Conservation (phyloP, 2,888 invertebrate species). For the Mythimna pallens region DNA sequence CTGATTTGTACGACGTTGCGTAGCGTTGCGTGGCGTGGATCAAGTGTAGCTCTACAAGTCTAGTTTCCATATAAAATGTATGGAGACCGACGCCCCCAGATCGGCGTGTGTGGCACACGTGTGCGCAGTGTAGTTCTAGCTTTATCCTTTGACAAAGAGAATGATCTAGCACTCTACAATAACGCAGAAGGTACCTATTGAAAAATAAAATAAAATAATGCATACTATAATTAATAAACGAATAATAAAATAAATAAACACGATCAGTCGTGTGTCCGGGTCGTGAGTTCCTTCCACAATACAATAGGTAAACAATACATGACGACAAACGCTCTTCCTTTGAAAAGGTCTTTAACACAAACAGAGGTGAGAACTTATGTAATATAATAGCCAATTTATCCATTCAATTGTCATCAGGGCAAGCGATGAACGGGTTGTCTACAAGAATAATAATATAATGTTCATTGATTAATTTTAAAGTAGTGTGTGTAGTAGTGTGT, state of each 20-base stretch:
- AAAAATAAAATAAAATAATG: constrained; percentile 12
- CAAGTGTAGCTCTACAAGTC: no score
- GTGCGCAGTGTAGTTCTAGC: no score
- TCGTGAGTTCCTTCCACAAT: constrained; percentile 45
- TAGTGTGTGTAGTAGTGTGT: no score
- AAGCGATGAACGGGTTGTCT: no score
- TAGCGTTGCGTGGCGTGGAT: no score
- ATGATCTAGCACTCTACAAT: no score
- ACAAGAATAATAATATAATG: neutral
- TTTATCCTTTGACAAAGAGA: no score
- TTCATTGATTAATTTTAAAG: neutral
- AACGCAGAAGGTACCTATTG: neutral
- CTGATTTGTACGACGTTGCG: no score
- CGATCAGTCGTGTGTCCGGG: constrained; percentile 42
- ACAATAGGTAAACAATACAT: constrained; percentile 36
- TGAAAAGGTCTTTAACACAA: constrained; percentile 17
- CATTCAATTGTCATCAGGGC: constrained; percentile 1
- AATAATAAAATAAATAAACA: constrained; percentile 20
- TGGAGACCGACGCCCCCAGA: no score
- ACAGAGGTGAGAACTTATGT: constrained; percentile 2
- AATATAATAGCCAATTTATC: constrained; percentile 9
- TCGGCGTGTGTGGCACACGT: no score
- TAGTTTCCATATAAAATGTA: no score
- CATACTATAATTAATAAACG: constrained; percentile 11
- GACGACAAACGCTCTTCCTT: constrained; percentile 24